Base-by-base conservation (phyloP, 2,113 vertebrate species). In the Oophaga pumilio region DNA sequence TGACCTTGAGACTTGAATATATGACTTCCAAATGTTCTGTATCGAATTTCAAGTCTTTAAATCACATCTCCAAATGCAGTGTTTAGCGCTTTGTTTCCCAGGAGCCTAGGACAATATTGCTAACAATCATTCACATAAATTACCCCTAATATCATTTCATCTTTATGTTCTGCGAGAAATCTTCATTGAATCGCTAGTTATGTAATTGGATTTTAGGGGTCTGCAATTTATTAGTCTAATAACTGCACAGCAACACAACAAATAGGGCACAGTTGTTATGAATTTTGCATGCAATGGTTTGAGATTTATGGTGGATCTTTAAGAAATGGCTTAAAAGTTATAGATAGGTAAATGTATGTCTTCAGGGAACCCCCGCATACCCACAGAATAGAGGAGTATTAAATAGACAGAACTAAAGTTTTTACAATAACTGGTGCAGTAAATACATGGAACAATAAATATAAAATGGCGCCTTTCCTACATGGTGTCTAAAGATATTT, bases 1-100 rank as follows among this genome's bases (percentile, higher is more conserved):
- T 84, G 82, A 85, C 84, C 84, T 85, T 85, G 71, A 62, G 73
- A 76, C 22, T 33, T 24, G 62, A 62, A 76, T 76, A n/a, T 85
- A 85, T 62, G 71, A 76, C 84, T 76, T 76, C 24, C 68, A 84
- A 73, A 73, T 84, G 24, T 73, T 71, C 82, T 59, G 82, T 26
- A 73, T 57, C 68, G 9, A 24, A 26, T 73, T 84, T 52, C 64
- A 52, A 62, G 50, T 53, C 66, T 59, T 76, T 50, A 62, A 76
- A 62, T 76, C 71, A 50, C 56, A 76, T 85, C 71, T 85, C n/a
- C 26, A 52, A 26, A 76, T 64, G 71, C 56, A 76, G 64, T 85
- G 56, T 76, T 85, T 43, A 86, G 71, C 52, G 11, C 82, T 73
- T 26, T 84, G 82, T 74, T 57, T 71, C 71, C 26, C 62, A 53